Percentiles rank a stretch among this genome's conserved stretches.
phyloP scores from a whole-genome alignment of 2,888 invertebrate genomes.

The Ormyrus nitidulus region DNA sequence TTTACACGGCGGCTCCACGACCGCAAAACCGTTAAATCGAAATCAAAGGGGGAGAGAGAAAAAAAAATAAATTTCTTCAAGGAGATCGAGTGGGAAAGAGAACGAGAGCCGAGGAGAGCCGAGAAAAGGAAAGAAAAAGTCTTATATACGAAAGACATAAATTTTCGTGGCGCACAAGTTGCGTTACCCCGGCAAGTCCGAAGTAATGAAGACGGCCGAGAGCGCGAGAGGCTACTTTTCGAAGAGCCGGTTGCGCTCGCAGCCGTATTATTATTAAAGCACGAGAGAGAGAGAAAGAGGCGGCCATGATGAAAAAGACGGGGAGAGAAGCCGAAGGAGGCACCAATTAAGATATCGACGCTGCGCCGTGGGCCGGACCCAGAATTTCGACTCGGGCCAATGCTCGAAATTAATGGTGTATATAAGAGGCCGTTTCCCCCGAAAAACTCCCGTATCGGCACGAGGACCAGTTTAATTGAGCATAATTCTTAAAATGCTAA shows the following conservation, averaged over 20 bases:
- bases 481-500: conserved; percentile 58
- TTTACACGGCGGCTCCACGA: conserved; percentile 12
- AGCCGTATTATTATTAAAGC: conserved; percentile 53
- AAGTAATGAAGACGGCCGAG: conserved; percentile 53
- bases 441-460: too few relatives aligned
- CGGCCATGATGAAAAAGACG: conserved; percentile 58
- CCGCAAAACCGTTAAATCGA: conserved; percentile 25
- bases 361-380: conserved; percentile 63
- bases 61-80: conserved; percentile 43
- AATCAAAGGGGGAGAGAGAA: conserved; percentile 1
- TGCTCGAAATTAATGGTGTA: conserved; percentile 65
- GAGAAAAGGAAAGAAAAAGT: conserved; percentile 46
- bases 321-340: conserved; percentile 50
- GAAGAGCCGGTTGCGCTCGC: conserved; percentile 57
- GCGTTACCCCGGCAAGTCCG: conserved; percentile 44
- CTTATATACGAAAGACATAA: conserved; percentile 58
- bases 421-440: not conserved
- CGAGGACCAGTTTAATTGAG: conserved; percentile 62
- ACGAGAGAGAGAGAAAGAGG: conserved; percentile 2
- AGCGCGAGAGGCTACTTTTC: conserved; percentile 39
- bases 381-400: conserved; percentile 66
- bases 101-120: not conserved
- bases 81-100: conserved; percentile 33
- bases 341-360: conserved; percentile 73
- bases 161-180: conserved; percentile 58